phyloP scores from a whole-genome alignment of 2,888 invertebrate species.

The Heliconius sara region DNA sequence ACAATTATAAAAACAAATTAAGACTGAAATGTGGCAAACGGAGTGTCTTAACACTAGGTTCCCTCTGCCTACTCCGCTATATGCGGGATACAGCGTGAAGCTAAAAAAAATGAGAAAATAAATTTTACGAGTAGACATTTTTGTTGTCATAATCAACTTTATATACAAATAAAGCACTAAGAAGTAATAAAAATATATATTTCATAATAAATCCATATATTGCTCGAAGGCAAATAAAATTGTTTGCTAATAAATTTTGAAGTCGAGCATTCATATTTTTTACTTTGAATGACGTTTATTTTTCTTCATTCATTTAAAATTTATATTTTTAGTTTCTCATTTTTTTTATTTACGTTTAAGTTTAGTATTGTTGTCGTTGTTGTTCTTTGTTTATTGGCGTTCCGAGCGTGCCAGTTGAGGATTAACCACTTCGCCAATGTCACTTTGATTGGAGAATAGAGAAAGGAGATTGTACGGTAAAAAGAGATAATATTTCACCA shows the following conservation, averaged over 20 bases:
- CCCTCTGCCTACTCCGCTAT: not conserved
- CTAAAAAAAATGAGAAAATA: not conserved
- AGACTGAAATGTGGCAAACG: not conserved
- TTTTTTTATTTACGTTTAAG: too few species aligned
- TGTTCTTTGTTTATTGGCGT: too few species aligned
- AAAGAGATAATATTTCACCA: too few species aligned
- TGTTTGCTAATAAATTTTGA: slow-evolving; percentile 34
- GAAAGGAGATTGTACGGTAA: too few species aligned
- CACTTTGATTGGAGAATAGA: too few species aligned
- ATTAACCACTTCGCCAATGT: too few species aligned
- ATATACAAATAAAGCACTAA: slow-evolving; percentile 4
- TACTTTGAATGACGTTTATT: slow-evolving; percentile 20
- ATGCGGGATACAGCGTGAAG: not conserved
- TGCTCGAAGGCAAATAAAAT: slow-evolving; percentile 27
- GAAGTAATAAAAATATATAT: slow-evolving; percentile 4
- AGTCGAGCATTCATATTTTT: slow-evolving; percentile 26
- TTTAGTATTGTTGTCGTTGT: not conserved
- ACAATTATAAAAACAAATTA: too few species aligned
- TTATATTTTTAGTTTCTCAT: not conserved
- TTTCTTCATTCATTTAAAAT: slow-evolving; percentile 24
- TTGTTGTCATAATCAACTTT: not conserved
- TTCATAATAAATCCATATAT: slow-evolving; percentile 25
- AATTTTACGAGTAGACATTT: not conserved
- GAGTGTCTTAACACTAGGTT: not conserved
- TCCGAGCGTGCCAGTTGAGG: too few species aligned